Evolutionary conservation across 2,113 vertebrate genomes (phyloP).

Genomic region (Prinia subflava): DNA sequence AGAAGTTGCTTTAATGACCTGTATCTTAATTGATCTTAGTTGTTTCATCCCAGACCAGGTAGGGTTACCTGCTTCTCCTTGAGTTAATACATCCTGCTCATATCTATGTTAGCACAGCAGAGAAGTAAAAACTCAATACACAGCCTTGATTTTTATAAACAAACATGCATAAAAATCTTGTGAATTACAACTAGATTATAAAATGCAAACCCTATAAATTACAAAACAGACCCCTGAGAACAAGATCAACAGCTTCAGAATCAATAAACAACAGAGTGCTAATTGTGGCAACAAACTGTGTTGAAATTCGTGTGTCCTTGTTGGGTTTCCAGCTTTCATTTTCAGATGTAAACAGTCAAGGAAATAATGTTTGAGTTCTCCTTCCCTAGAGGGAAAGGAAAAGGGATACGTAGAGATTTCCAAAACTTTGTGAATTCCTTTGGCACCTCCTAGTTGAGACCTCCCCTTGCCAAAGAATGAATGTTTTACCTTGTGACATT

Average conservation of each 20-base stretch:
- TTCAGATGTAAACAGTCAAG: constrained; percentile 8
- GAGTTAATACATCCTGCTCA: not conserved
- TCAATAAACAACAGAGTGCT: not conserved
- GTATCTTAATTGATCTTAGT: not conserved
- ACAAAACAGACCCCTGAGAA: not conserved
- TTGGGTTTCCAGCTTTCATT: not conserved
- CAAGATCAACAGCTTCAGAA: not conserved
- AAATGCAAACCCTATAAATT: not conserved
- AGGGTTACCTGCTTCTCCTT: not conserved
- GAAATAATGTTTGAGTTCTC: not conserved
- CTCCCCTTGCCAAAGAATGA: constrained; percentile 28
- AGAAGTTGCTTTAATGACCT: not conserved
- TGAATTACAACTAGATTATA: not conserved
- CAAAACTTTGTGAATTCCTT: constrained; percentile 27
- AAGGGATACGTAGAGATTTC: not conserved
- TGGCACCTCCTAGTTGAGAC: constrained; percentile 1
- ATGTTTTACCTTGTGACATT: constrained; percentile 11
- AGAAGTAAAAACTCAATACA: not conserved
- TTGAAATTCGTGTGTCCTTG: not conserved
- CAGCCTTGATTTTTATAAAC: constrained; percentile 28
- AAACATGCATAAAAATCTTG: not conserved
- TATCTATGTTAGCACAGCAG: not conserved
- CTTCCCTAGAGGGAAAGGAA: not conserved
- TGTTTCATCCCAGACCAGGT: not conserved
- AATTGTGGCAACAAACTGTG: not conserved